phyloP scores from a whole-genome alignment of 2,797 vertebrate genomes.

The Diplodus sargus region DNA sequence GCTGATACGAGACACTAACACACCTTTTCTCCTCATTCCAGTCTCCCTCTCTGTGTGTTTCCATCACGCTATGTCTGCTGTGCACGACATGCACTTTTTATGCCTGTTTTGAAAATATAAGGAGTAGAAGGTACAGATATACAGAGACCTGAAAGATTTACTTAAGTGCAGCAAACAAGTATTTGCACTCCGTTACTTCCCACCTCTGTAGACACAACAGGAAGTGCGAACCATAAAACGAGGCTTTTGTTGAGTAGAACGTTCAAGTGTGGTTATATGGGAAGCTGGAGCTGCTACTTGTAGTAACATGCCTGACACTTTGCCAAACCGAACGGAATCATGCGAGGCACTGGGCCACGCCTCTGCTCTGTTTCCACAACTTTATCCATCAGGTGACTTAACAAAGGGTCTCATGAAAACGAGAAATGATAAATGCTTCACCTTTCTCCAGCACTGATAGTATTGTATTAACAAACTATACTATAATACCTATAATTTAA shows the following conservation, averaged over 20 bases:
- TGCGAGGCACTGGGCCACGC: slow-evolving; percentile 11
- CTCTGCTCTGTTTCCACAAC: slow-evolving; percentile 18
- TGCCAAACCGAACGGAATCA: slow-evolving; percentile 19
- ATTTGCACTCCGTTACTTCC: too few species aligned
- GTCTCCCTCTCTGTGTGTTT: too few species aligned
- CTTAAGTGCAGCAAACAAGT: too few species aligned
- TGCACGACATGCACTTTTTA: too few species aligned
- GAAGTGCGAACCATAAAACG: neutral
- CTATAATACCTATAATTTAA: slow-evolving; percentile 21
- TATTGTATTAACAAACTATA: neutral
- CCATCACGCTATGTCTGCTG: too few species aligned
- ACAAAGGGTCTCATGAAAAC: neutral
- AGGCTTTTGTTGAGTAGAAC: neutral
- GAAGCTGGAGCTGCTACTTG: slow-evolving; percentile 27
- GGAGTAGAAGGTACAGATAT: too few species aligned
- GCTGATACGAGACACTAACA: too few species aligned
- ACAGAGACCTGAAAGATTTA: too few species aligned
- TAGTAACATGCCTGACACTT: slow-evolving; percentile 45
- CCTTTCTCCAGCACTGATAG: neutral
- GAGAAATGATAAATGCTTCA: slow-evolving; percentile 12
- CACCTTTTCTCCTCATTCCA: too few species aligned
- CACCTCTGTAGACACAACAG: neutral
- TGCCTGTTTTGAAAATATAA: too few species aligned
- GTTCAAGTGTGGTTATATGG: slow-evolving; percentile 1
- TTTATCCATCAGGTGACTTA: neutral